Evolutionary conservation across 35 echinoderm and acorn worm species (phyloP).

Genomic region (Ptychodera flava): DNA sequence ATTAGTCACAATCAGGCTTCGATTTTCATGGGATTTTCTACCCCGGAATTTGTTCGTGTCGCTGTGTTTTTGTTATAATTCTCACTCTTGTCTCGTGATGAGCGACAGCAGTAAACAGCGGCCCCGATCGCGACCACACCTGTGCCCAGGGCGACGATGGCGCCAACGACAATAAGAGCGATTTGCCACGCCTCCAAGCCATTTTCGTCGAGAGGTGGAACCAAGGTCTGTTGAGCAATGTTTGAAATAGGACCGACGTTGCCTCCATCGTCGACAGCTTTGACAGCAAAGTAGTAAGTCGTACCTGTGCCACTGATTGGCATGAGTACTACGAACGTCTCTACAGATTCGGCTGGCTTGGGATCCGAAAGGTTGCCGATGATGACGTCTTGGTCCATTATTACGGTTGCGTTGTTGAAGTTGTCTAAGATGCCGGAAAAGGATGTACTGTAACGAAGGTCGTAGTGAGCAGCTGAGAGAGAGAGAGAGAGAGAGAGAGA

Average conservation of each 20-base stretch:
- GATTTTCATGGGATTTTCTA: too few relatives aligned
- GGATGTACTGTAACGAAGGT: constrained; percentile 7
- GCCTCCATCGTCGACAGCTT: constrained; percentile 17
- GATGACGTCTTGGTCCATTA: constrained; percentile 7
- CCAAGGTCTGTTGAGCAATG: background rate
- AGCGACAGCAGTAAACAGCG: too few relatives aligned
- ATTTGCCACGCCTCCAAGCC: background rate
- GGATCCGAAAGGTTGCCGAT: constrained; percentile 14
- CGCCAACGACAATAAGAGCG: background rate
- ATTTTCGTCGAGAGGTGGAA: background rate
- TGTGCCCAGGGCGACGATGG: background rate
- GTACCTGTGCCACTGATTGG: background rate
- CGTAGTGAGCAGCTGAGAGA: constrained; percentile 22
- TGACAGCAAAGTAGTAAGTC: constrained; percentile 29
- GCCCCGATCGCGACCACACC: background rate
- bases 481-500: background rate
- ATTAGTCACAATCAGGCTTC: too few relatives aligned
- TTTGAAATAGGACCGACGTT: constrained; percentile 34
- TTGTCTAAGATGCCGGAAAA: constrained; percentile 11
- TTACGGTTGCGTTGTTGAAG: background rate
- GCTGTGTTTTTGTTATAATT: too few relatives aligned
- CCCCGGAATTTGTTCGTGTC: too few relatives aligned
- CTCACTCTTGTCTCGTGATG: too few relatives aligned
- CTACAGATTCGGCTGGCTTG: background rate
- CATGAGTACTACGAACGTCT: constrained; percentile 11